A percentile compares a stretch with the other conserved stretches of the same genome.
These are phyloP conservation scores for Synergus gifuensis DNA, from an alignment of 2,888 invertebrate genomes.

Conservation along the genomic window DNA sequence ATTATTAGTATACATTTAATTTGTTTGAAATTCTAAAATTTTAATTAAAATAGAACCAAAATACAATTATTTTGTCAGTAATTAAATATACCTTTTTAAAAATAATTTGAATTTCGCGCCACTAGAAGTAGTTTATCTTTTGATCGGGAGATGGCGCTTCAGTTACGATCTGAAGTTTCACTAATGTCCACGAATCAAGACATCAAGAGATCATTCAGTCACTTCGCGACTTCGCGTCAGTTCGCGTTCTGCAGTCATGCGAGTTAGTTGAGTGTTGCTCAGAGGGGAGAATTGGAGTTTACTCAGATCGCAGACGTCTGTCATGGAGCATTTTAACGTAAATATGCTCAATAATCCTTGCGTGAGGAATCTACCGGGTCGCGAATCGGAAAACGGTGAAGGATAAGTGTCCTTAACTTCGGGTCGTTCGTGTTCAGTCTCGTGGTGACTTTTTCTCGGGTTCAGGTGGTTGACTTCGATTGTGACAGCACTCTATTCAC, in stretches of 20 bases:
- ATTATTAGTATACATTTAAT: too few species aligned
- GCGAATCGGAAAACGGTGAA: slow-evolving; percentile 49
- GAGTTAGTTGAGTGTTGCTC: slow-evolving; percentile 48
- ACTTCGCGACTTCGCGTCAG: neutral
- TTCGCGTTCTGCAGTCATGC: slow-evolving; percentile 51
- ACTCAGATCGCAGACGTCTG: slow-evolving; percentile 48
- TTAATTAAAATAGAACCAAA: too few species aligned
- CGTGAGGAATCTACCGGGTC: slow-evolving; percentile 45
- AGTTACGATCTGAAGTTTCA: neutral
- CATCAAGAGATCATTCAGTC: slow-evolving; percentile 48
- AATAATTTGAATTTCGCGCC: too few species aligned
- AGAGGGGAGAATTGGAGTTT: slow-evolving; percentile 46
- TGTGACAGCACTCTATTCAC: slow-evolving; percentile 23
- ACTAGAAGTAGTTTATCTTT: too few species aligned
- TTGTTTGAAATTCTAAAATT: too few species aligned
- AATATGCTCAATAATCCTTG: slow-evolving; percentile 44
- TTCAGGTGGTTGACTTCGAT: neutral
- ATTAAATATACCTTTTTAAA: too few species aligned
- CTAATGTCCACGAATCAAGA: neutral
- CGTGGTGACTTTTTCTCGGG: slow-evolving; percentile 31
- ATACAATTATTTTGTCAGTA: too few species aligned
- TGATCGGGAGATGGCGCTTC: neutral
- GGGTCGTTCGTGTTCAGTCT: slow-evolving; percentile 12
- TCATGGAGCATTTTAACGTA: slow-evolving; percentile 46
- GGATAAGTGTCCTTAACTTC: slow-evolving; percentile 41